These are phyloP conservation scores for Himalopsyche kuldschensis DNA, from an alignment of 2,888 invertebrate species.

Conservation along the genomic window DNA sequence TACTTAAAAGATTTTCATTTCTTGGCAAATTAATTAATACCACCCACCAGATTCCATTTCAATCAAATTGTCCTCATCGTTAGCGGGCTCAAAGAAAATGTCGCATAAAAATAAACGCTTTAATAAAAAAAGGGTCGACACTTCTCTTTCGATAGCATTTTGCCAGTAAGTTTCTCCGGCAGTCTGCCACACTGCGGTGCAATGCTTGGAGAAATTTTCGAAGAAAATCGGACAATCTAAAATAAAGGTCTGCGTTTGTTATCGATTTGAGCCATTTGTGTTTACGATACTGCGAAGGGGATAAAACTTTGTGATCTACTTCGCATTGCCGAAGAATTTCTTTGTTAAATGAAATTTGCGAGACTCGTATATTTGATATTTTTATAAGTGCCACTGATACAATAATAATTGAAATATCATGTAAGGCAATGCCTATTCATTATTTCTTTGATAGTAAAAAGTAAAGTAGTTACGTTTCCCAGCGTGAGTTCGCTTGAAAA, in stretches of 20 bases:
- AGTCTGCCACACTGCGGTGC: background rate
- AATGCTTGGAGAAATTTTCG: background rate
- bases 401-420: too few relatives aligned
- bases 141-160: background rate
- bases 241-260: background rate
- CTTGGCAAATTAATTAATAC: too few relatives aligned
- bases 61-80: background rate
- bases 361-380: background rate
- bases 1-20: too few relatives aligned
- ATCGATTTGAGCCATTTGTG: slow-evolving; percentile 1
- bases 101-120: background rate
- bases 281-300: background rate
- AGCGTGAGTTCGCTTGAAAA: too few relatives aligned
- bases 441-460: too few relatives aligned
- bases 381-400: too few relatives aligned
- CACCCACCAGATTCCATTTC: background rate
- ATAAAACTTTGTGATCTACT: background rate
- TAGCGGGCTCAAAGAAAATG: background rate
- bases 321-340: background rate
- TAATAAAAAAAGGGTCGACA: background rate
- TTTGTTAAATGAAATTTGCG: background rate
- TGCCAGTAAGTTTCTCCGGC: background rate
- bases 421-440: too few relatives aligned
- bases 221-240: background rate
- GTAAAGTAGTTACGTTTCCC: too few relatives aligned